Base-by-base conservation (phyloP, 2,888 invertebrate species). In the Phaedon cochleariae region DNA sequence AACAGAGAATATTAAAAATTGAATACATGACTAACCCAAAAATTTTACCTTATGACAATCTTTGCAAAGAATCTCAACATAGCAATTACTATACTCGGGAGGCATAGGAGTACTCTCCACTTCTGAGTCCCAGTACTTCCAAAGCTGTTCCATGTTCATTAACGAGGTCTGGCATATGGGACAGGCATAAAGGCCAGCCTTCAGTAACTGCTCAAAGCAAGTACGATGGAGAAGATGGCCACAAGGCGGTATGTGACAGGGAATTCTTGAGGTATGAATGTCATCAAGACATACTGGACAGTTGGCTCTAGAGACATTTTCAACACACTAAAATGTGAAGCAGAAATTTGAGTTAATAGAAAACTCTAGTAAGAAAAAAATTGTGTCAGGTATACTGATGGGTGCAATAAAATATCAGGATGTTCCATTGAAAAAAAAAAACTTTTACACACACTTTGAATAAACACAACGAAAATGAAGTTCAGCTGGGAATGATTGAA, bases 251-350 rank as follows among this genome's bases (percentile, higher is more conserved):
- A 96, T 94, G 86, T 94, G 94, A 83, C 94, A 93, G 57, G 93
- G 92, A 79, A 92, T 92, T 69, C 95, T 88, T 7, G 95, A 95
- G 12, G 95, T 95, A 84, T 96, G 96, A 76, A 96, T 94, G 82
- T 95, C 94, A 73, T 96, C 95, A 68, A 95, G 84, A 77, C 96
- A 96, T 34, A 96, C 93, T 0, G 96, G 94, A 81, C 96, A 96
- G 85, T 95, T 93, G 5, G 93, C 90, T 6, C 92, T 90, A 12
- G 95, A 94, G 31, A 94, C 93, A 78, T 95, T 95, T 83, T 95
- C 95, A 6, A 96, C 92, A 78, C 95, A 96, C 94, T 95, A 84
- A 10, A 85, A 84, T 17, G 21, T 34, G 52, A 59, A 49, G 2
- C 17, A 59, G 1, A n/a, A 45, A 59, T 26, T 29, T 26, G 7